Evolutionary conservation across 2,113 vertebrate genomes (phyloP).

Genomic region (Scomber scombrus): DNA sequence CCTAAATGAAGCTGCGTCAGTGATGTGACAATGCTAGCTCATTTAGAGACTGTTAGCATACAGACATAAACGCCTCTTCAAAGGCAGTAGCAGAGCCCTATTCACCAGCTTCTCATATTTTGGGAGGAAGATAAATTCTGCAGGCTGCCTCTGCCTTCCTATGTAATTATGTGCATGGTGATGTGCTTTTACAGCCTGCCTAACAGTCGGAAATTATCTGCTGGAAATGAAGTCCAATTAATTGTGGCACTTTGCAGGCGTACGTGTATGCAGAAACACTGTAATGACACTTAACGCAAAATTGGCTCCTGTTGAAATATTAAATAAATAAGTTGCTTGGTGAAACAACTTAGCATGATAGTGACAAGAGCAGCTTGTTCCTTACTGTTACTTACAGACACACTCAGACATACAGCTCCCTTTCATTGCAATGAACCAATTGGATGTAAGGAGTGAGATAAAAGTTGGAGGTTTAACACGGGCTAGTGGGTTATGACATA

Average conservation of each 20-base stretch:
- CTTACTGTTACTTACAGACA: background rate
- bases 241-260: conserved; percentile 83
- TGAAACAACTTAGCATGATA: conserved; percentile 66
- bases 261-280: conserved; percentile 77
- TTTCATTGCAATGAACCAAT: conserved; percentile 4
- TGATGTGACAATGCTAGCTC: conserved; percentile 61
- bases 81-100: conserved; percentile 57
- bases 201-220: conserved; percentile 86
- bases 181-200: conserved; percentile 86
- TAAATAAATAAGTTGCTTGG: conserved; percentile 71
- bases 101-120: conserved; percentile 78
- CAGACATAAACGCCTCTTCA: conserved; percentile 74
- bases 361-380: conserved; percentile 61
- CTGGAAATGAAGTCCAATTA: conserved; percentile 87
- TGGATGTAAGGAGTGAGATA: background rate
- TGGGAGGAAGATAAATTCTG: conserved; percentile 82
- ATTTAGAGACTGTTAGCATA: conserved; percentile 69
- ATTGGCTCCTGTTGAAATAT: conserved; percentile 82
- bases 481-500: background rate
- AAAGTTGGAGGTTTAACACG: background rate
- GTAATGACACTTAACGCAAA: conserved; percentile 84
- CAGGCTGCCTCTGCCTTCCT: conserved; percentile 75
- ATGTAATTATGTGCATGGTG: conserved; percentile 84
- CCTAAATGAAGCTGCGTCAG: conserved; percentile 61
- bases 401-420: background rate